These are phyloP conservation scores for Polypedilum vanderplanki DNA, from an alignment of 1,140 invertebrate species.

Conservation along the genomic window DNA sequence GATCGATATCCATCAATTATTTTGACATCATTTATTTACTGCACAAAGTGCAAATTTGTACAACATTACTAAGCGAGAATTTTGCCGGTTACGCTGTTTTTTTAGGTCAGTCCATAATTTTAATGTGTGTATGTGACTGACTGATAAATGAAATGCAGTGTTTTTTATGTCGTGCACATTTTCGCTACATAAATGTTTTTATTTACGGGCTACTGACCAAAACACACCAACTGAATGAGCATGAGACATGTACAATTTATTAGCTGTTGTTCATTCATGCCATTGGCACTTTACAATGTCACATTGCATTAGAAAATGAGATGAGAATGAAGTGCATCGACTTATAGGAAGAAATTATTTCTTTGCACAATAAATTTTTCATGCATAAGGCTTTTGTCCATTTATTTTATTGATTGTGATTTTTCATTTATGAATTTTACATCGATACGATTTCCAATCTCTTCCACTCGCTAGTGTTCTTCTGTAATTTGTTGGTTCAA, in stretches of 20 bases:
- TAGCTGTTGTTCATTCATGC: too few species aligned
- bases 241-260: too few species aligned
- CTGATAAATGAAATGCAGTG: slow-evolving; percentile 5
- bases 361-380: too few species aligned
- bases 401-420: too few species aligned
- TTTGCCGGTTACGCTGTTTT: not conserved
- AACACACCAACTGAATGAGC: not conserved
- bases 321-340: not conserved
- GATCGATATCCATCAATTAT: slow-evolving; percentile 19
- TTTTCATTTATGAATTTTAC: not conserved
- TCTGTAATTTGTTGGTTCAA: slow-evolving; percentile 12
- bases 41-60: not conserved
- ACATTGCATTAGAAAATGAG: slow-evolving; percentile 6
- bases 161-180: not conserved
- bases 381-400: too few species aligned
- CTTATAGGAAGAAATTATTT: too few species aligned
- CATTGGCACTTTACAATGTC: not conserved
- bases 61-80: not conserved
- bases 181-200: not conserved
- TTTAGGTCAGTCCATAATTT: not conserved
- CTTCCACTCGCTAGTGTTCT: not conserved
- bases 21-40: slow-evolving; percentile 14
- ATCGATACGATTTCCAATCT: not conserved
- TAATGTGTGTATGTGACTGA: not conserved
- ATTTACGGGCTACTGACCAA: slow-evolving; percentile 7